Conservation (phyloP, 2,888 invertebrate species). For the Falcaria lacertinaria region DNA sequence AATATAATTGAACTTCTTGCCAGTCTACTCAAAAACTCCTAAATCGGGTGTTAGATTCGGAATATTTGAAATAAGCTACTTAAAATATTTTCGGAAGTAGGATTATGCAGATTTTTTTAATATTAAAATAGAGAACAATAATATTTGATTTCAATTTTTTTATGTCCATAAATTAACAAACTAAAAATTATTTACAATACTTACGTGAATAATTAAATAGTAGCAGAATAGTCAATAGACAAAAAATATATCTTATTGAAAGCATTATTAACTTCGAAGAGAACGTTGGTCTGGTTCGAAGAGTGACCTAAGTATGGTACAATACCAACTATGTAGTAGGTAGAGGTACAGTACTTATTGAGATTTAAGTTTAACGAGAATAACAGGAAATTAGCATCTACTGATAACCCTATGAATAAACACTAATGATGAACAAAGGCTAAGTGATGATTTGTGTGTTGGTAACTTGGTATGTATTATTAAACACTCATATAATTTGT, state of each 20-base stretch:
- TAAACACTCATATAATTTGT: too few species aligned
- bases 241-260: neutral
- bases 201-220: neutral
- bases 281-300: neutral
- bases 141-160: neutral
- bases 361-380: neutral
- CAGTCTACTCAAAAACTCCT: too few species aligned
- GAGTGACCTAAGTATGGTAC: neutral
- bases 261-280: neutral
- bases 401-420: neutral
- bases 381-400: neutral
- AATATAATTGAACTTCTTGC: too few species aligned
- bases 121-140: too few species aligned
- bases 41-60: too few species aligned
- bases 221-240: neutral
- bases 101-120: too few species aligned
- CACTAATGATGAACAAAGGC: too few species aligned
- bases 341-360: neutral
- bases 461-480: too few species aligned
- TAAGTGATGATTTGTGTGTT: too few species aligned
- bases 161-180: too few species aligned
- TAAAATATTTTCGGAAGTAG: too few species aligned
- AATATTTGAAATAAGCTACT: too few species aligned
- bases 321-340: neutral
- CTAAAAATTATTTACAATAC: neutral